phyloP scores from a whole-genome alignment of 2,797 vertebrate species.

The Columba guinea region DNA sequence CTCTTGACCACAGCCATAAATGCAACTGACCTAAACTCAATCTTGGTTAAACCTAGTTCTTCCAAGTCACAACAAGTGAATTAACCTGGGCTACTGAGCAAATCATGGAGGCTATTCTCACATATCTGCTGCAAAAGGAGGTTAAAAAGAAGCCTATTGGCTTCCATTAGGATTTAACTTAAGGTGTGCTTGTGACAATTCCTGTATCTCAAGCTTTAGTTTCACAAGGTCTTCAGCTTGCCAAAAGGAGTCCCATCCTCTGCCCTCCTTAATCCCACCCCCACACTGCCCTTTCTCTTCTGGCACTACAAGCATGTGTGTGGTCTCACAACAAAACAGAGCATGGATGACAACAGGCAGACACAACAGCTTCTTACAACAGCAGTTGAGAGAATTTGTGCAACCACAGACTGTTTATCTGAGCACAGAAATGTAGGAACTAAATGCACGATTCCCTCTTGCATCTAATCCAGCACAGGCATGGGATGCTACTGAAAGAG shows the following conservation, averaged over 20 bases:
- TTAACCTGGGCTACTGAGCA: neutral
- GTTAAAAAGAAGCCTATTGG: neutral
- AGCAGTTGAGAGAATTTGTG: neutral
- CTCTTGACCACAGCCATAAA: neutral
- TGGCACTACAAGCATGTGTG: neutral
- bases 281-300: neutral
- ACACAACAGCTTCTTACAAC: neutral
- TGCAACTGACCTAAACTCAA: neutral
- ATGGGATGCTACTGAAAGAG: neutral
- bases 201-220: neutral
- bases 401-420: neutral
- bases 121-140: neutral
- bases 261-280: neutral
- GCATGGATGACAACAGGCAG: neutral
- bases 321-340: neutral
- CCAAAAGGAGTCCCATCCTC: neutral
- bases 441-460: neutral
- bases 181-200: neutral
- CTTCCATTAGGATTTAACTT: neutral
- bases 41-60: neutral
- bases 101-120: neutral
- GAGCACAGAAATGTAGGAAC: neutral
- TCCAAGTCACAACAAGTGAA: fast-evolving
- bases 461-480: neutral
- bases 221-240: neutral